phyloP scores from a whole-genome alignment of 2,113 vertebrate genomes.

The Gopherus evgoodei region DNA sequence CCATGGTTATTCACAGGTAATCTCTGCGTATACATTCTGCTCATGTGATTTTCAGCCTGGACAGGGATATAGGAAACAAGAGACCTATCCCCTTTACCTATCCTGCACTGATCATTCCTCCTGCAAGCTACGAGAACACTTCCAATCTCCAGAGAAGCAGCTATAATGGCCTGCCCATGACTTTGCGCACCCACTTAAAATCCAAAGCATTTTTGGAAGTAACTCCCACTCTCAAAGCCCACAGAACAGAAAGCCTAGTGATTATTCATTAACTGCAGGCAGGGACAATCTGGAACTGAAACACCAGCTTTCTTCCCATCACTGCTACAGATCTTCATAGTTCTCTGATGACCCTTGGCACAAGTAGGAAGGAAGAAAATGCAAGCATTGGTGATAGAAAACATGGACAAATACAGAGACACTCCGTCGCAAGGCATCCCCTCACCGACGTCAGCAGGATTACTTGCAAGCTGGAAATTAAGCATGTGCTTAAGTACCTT shows the following conservation, averaged over 20 bases:
- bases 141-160: not conserved
- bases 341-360: not conserved
- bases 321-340: fast-evolving
- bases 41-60: not conserved
- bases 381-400: not conserved
- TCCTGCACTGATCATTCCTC: not conserved
- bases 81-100: not conserved
- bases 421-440: not conserved
- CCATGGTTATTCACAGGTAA: not conserved
- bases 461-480: not conserved
- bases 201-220: not conserved
- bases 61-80: not conserved
- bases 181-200: not conserved
- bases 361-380: not conserved
- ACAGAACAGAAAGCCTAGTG: not conserved
- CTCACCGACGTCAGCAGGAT: not conserved
- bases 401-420: not conserved
- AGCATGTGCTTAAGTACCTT: fast-evolving
- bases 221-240: not conserved
- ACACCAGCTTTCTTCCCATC: not conserved
- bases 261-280: not conserved
- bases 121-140: not conserved
- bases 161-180: not conserved
- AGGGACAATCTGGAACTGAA: fast-evolving
- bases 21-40: not conserved